Percentiles rank a stretch among this genome's conserved stretches.
Evolutionary conservation across 2,113 vertebrate species (phyloP).

Genomic region (Sebastes fasciatus): DNA sequence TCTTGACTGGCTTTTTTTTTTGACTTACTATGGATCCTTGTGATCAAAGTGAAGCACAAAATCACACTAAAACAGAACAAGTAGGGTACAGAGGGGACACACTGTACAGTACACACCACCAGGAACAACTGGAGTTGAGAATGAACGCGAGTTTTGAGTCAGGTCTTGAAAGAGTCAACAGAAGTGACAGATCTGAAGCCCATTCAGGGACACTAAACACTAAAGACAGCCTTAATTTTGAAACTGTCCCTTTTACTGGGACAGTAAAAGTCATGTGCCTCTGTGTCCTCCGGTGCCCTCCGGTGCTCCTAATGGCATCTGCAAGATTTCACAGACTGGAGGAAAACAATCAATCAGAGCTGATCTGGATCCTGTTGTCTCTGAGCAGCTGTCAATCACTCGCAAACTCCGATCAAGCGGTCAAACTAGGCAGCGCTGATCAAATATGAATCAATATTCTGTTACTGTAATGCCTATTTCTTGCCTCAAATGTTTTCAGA

Average conservation of each 20-base stretch:
- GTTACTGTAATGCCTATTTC: too few relatives aligned
- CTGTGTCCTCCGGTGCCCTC: too few relatives aligned
- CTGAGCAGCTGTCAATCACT: too few relatives aligned
- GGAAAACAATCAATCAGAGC: too few relatives aligned
- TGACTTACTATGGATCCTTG: not conserved
- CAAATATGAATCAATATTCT: too few relatives aligned
- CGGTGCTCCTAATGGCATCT: too few relatives aligned
- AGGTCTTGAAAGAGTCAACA: constrained; percentile 36
- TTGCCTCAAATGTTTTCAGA: too few relatives aligned
- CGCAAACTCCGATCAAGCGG: too few relatives aligned
- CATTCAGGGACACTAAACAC: constrained; percentile 11
- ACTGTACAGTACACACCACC: not conserved
- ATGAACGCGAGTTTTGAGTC: constrained; percentile 13
- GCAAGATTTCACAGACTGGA: too few relatives aligned
- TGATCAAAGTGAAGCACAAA: constrained; percentile 47
- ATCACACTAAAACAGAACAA: constrained; percentile 21
- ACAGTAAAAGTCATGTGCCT: too few relatives aligned
- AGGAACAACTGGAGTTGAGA: constrained; percentile 3
- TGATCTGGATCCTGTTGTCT: too few relatives aligned
- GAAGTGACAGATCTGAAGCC: constrained; percentile 13
- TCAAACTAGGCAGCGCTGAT: too few relatives aligned
- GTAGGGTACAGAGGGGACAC: not conserved
- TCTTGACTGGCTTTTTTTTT: constrained; percentile 26
- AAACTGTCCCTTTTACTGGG: constrained; percentile 11
- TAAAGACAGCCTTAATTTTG: not conserved